These are phyloP conservation scores for Lucilia cuprina DNA, from an alignment of 1,140 invertebrate genomes.

Conservation along the genomic window DNA sequence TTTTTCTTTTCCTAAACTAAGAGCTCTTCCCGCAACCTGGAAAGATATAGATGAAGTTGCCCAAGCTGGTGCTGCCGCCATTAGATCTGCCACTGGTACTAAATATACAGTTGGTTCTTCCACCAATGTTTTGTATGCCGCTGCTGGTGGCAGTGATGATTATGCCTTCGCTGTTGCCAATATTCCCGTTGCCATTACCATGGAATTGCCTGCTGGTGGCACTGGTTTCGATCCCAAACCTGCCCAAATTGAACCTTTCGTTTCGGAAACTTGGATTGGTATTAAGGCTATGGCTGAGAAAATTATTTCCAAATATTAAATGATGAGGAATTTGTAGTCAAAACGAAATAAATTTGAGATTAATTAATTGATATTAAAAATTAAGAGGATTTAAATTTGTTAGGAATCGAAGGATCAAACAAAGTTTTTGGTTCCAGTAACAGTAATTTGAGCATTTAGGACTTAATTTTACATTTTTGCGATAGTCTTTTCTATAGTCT, in stretches of 20 bases:
- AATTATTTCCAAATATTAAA: slow-evolving; percentile 57
- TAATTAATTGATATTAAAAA: neutral
- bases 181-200: slow-evolving; percentile 72
- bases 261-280: slow-evolving; percentile 80
- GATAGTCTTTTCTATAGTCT: too few relatives aligned
- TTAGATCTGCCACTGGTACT: slow-evolving; percentile 63
- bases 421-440: too few relatives aligned
- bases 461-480: too few relatives aligned
- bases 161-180: slow-evolving; percentile 69
- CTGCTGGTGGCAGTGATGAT: slow-evolving; percentile 70
- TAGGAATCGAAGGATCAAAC: too few relatives aligned
- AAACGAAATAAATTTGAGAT: neutral
- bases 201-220: slow-evolving; percentile 75
- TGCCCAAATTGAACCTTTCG: slow-evolving; percentile 67
- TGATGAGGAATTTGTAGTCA: slow-evolving; percentile 37
- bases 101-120: slow-evolving; percentile 71
- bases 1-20: slow-evolving; percentile 42
- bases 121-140: slow-evolving; percentile 67
- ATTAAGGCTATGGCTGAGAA: slow-evolving; percentile 63
- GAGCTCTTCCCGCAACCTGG: slow-evolving; percentile 52
- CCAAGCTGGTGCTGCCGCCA: slow-evolving; percentile 62
- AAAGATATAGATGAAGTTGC: slow-evolving; percentile 61
- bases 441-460: too few relatives aligned
- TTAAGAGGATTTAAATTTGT: too few relatives aligned
- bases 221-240: slow-evolving; percentile 71